Conservation (phyloP, 1,140 invertebrate species). For the Probaryconus sp. region DNA sequence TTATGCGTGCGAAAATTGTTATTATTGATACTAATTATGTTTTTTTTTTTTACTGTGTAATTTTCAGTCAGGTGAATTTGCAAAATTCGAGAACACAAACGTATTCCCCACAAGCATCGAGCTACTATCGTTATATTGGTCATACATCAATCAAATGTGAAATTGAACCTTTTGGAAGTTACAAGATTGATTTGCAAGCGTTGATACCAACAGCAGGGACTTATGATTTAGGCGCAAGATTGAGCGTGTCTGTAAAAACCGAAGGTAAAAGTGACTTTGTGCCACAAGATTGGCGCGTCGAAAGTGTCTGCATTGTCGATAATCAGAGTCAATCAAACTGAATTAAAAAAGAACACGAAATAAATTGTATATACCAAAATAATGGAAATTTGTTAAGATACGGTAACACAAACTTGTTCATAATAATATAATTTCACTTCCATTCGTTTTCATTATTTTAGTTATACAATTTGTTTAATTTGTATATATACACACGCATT, state of each 20-base stretch:
- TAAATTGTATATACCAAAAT: not conserved
- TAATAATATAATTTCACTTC: constrained; percentile 1
- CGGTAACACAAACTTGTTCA: no score
- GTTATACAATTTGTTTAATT: not conserved
- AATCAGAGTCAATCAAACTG: constrained; percentile 26
- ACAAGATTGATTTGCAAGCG: constrained; percentile 68
- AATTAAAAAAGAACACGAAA: constrained; percentile 2
- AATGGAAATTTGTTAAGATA: constrained; percentile 15
- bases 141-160: constrained; percentile 71
- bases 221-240: constrained; percentile 74
- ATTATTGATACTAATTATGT: not conserved
- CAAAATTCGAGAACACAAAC: constrained; percentile 73
- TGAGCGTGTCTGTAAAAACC: constrained; percentile 71
- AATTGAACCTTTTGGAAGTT: constrained; percentile 66
- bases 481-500: no score
- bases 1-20: not conserved
- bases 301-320: constrained; percentile 74
- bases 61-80: constrained; percentile 69
- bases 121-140: constrained; percentile 74
- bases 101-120: constrained; percentile 74
- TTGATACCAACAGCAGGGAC: constrained; percentile 72
- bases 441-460: constrained; percentile 7
- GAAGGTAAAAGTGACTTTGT: constrained; percentile 71
- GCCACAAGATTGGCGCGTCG: constrained; percentile 73
- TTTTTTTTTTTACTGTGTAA: constrained; percentile 50